phyloP scores from a whole-genome alignment of 1,140 invertebrate species.

The Chelonus insularis region DNA sequence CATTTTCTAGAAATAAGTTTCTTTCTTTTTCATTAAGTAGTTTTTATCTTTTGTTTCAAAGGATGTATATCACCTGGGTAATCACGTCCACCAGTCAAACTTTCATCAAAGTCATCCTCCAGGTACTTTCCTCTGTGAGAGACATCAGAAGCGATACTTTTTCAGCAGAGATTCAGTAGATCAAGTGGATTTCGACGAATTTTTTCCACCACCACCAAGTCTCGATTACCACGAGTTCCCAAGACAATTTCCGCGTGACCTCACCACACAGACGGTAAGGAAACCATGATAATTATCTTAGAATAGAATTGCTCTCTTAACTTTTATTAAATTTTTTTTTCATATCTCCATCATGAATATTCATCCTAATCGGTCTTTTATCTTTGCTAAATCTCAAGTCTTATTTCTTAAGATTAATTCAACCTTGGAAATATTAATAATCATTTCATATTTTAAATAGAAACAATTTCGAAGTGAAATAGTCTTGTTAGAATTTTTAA shows the following conservation, averaged over 20 bases:
- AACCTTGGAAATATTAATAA: no score
- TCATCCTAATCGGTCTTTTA: no score
- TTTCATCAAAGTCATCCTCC: conserved; percentile 44
- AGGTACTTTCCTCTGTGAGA: conserved; percentile 50
- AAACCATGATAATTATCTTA: conserved; percentile 7
- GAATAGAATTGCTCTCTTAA: background rate
- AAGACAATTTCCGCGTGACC: conserved; percentile 55
- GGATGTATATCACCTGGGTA: conserved; percentile 49
- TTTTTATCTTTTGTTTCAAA: conserved; percentile 25
- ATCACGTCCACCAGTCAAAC: conserved; percentile 41
- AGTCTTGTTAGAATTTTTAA: no score
- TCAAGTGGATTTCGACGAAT: conserved; percentile 52
- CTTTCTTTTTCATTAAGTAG: conserved; percentile 20
- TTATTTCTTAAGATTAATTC: no score
- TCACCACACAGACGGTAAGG: conserved; percentile 60
- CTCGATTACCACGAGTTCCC: conserved; percentile 52
- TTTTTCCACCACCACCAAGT: conserved; percentile 48
- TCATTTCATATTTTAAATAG: no score
- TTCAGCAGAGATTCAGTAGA: conserved; percentile 50
- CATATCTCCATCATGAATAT: conserved; percentile 11
- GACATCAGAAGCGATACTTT: conserved; percentile 56
- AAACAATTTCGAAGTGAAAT: no score
- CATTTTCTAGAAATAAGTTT: no score
- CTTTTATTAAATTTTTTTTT: conserved; percentile 1
- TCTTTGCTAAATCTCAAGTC: no score